phyloP scores from a whole-genome alignment of 2,113 vertebrate species.

The Rhinoderma darwinii region DNA sequence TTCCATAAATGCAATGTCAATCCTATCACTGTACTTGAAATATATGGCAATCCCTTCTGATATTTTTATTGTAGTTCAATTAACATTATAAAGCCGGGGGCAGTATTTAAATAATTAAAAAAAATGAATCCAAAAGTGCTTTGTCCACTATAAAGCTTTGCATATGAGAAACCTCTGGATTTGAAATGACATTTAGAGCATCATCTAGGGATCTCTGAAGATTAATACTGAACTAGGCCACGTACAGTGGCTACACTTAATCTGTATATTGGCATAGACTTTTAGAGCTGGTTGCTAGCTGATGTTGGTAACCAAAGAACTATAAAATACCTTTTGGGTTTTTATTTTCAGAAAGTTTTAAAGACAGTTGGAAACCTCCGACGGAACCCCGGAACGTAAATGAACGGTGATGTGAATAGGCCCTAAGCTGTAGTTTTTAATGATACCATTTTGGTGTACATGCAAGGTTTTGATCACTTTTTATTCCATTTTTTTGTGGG shows the following conservation, averaged over 20 bases:
- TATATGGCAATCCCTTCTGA: conserved; percentile 18
- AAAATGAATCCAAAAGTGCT: conserved; percentile 60
- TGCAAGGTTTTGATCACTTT: too few relatives aligned
- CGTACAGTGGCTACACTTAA: background rate
- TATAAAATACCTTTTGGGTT: background rate
- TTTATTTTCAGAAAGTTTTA: background rate
- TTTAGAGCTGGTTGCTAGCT: background rate
- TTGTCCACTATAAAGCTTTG: conserved; percentile 59
- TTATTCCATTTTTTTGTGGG: too few relatives aligned
- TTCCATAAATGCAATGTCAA: background rate
- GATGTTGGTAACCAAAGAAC: background rate
- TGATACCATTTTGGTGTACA: too few relatives aligned
- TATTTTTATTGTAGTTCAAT: conserved; percentile 11
- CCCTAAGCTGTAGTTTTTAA: too few relatives aligned
- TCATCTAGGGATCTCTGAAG: conserved; percentile 49
- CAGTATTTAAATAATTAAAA: background rate
- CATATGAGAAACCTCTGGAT: background rate
- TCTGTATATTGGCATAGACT: conserved; percentile 7
- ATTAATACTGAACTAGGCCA: conserved; percentile 21
- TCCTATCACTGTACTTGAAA: background rate
- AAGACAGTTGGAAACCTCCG: too few relatives aligned
- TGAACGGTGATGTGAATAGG: too few relatives aligned
- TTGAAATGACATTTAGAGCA: conserved; percentile 53
- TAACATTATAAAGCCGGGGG: conserved; percentile 40
- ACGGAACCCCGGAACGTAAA: too few relatives aligned